Conservation (phyloP, 2,888 invertebrate species). For the Pristionchus arcanus region DNA sequence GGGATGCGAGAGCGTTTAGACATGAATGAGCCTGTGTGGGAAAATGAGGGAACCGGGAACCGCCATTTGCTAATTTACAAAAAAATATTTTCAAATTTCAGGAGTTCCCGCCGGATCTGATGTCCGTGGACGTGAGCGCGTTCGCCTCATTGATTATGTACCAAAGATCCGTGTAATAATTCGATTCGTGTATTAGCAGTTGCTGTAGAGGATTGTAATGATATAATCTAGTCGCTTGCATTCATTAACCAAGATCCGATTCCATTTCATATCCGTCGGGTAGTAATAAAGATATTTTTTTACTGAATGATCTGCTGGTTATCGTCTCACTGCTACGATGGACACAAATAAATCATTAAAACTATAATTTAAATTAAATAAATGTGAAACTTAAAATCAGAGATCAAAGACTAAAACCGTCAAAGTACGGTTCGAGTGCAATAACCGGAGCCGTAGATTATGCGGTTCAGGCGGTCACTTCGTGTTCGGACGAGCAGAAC, state of each 20-base stretch:
- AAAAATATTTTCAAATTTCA: not conserved
- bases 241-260: not conserved
- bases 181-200: no score
- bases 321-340: not conserved
- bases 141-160: slow-evolving; percentile 16
- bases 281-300: not conserved
- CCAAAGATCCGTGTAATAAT: not conserved
- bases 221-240: not conserved
- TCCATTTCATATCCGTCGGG: slow-evolving; percentile 25
- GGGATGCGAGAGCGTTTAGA: not conserved
- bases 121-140: slow-evolving; percentile 8
- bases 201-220: not conserved
- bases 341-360: not conserved
- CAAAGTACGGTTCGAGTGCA: not conserved
- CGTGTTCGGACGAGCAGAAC: not conserved
- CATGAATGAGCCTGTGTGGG: not conserved
- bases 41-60: not conserved
- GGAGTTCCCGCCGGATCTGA: slow-evolving; percentile 34
- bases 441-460: not conserved
- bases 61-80: not conserved
- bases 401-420: not conserved
- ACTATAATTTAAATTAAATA: not conserved
- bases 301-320: not conserved
- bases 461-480: not conserved
- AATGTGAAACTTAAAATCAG: not conserved